A percentile compares a stretch with the other conserved stretches of the same genome.
Evolutionary conservation across 2,797 vertebrate species (phyloP).

Genomic region (Dermochelys coriacea): DNA sequence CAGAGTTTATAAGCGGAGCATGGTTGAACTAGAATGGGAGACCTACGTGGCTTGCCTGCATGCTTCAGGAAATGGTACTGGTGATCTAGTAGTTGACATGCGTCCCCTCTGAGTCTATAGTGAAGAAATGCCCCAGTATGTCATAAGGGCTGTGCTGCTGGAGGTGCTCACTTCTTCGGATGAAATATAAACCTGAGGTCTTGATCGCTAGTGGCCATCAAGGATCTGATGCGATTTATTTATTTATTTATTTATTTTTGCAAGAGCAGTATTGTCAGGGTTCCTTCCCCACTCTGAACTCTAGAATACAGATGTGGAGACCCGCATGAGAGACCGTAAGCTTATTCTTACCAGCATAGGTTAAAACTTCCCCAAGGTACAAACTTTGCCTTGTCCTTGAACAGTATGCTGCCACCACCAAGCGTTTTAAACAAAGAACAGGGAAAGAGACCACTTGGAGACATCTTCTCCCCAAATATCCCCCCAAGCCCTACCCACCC

Average conservation of each 20-base stretch:
- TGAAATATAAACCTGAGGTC: background rate
- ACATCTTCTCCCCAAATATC: too few species aligned
- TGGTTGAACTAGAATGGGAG: background rate
- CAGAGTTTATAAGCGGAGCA: conserved; percentile 50
- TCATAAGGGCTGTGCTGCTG: background rate
- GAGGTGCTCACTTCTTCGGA: background rate
- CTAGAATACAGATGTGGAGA: too few species aligned
- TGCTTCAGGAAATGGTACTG: fast-evolving
- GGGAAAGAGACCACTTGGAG: too few species aligned
- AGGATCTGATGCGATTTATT: background rate
- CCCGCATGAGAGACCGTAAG: too few species aligned
- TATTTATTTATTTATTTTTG: background rate
- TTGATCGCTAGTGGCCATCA: fast-evolving
- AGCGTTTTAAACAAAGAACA: too few species aligned
- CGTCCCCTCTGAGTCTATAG: background rate
- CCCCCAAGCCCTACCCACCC: too few species aligned
- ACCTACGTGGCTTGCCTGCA: background rate
- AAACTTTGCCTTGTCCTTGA: too few species aligned
- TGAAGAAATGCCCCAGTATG: background rate
- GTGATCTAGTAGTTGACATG: background rate
- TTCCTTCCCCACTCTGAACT: too few species aligned
- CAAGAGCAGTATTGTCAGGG: background rate
- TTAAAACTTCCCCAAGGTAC: too few species aligned
- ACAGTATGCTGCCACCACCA: too few species aligned
- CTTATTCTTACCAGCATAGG: too few species aligned